Conservation (phyloP, 1,140 invertebrate species). For the Antheraea pernyi region DNA sequence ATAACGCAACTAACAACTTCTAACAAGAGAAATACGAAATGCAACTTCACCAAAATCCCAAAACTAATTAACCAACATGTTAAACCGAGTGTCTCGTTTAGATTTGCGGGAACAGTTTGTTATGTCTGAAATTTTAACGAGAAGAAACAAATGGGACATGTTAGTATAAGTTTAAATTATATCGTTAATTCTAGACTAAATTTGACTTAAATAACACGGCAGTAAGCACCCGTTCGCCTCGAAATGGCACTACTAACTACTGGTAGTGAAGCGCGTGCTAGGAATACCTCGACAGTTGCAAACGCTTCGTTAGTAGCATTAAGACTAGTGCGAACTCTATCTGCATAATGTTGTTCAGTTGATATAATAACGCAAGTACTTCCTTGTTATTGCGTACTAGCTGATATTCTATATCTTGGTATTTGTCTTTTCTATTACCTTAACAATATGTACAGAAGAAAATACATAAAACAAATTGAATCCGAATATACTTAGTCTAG, state of each 20-base stretch:
- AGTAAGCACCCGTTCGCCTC: conserved; percentile 2
- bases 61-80: not conserved
- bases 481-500: no score
- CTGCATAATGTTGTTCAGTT: not conserved
- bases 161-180: conserved; percentile 3
- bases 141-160: not conserved
- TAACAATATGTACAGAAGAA: no score
- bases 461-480: no score
- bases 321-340: not conserved
- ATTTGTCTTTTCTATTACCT: no score
- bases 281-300: conserved; percentile 4
- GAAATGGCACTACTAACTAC: conserved; percentile 6
- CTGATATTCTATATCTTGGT: no score
- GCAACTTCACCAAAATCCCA: not conserved
- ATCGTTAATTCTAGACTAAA: conserved; percentile 1
- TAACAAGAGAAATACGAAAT: not conserved
- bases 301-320: not conserved
- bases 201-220: conserved; percentile 4
- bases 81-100: not conserved
- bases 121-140: not conserved
- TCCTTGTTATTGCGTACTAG: no score
- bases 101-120: not conserved
- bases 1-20: no score
- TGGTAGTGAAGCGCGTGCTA: not conserved
- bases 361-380: not conserved